phyloP scores from a whole-genome alignment of 1,140 invertebrate genomes.

The Thaumetopoea pityocampa region DNA sequence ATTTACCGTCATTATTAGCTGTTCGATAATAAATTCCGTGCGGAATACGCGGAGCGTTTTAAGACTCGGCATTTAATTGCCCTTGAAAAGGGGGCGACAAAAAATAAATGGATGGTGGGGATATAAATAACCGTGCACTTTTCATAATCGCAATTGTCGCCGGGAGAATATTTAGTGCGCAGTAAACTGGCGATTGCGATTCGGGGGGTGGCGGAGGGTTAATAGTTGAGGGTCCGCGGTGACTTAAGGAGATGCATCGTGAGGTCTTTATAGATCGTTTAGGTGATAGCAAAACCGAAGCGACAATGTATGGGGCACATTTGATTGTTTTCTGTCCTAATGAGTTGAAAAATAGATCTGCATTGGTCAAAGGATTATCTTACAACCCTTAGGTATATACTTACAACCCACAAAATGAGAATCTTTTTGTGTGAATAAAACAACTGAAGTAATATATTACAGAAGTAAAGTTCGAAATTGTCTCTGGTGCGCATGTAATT shows the following conservation, averaged over 20 bases:
- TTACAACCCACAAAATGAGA: too few relatives aligned
- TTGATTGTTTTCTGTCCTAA: too few relatives aligned
- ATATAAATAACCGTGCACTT: slow-evolving; percentile 75
- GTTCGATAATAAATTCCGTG: slow-evolving; percentile 44
- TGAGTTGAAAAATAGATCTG: too few relatives aligned
- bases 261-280: slow-evolving; percentile 9
- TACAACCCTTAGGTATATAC: too few relatives aligned
- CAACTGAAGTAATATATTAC: too few relatives aligned
- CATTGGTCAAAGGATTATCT: too few relatives aligned
- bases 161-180: slow-evolving; percentile 74
- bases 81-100: slow-evolving; percentile 71
- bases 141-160: slow-evolving; percentile 76
- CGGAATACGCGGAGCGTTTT: slow-evolving; percentile 68
- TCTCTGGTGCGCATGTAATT: too few relatives aligned
- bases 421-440: too few relatives aligned
- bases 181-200: slow-evolving; percentile 61
- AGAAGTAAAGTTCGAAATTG: too few relatives aligned
- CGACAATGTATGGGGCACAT: too few relatives aligned
- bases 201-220: slow-evolving; percentile 34
- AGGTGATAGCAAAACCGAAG: slow-evolving; percentile 5
- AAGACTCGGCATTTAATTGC: slow-evolving; percentile 74
- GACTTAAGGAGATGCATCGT: slow-evolving; percentile 19
- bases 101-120: slow-evolving; percentile 61
- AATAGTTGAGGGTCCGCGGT: slow-evolving; percentile 43
- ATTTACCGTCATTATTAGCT: slow-evolving; percentile 63